Percentiles rank a stretch among this genome's conserved stretches.
Conservation (phyloP, 2,797 vertebrate genomes). For the Amblyopsis hoosieri region DNA sequence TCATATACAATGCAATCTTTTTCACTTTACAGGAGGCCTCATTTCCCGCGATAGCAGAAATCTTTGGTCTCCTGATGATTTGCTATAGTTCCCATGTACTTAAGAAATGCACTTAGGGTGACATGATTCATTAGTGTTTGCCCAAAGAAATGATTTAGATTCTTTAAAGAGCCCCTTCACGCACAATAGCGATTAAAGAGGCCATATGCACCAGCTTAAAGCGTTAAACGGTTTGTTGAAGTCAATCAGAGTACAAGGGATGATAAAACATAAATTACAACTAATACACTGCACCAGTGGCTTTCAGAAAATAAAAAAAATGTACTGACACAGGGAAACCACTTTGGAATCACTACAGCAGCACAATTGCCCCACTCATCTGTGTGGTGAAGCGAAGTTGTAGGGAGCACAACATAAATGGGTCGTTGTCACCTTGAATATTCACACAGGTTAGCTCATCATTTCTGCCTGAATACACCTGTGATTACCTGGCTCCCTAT, state of each 20-base stretch:
- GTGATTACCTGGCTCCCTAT: conserved; percentile 92
- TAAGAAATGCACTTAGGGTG: conserved; percentile 71
- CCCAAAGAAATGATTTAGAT: conserved; percentile 80
- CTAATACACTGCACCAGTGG: conserved; percentile 98
- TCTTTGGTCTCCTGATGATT: conserved; percentile 68
- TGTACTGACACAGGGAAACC: conserved; percentile 96
- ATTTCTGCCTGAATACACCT: conserved; percentile 91
- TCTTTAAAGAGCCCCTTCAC: conserved; percentile 89
- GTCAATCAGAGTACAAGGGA: conserved; percentile 92
- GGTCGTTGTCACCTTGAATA: conserved; percentile 95
- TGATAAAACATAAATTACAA: conserved; percentile 98
- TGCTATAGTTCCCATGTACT: conserved; percentile 65
- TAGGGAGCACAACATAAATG: conserved; percentile 94
- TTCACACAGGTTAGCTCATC: conserved; percentile 94
- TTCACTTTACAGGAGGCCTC: conserved; percentile 62
- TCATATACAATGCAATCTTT: conserved; percentile 49
- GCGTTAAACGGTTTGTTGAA: conserved; percentile 98
- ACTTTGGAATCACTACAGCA: conserved; percentile 86
- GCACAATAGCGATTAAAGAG: conserved; percentile 98
- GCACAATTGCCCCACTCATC: conserved; percentile 85
- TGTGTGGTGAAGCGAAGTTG: conserved; percentile 90
- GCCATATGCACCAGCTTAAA: conserved; percentile 90
- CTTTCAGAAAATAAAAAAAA: conserved; percentile 94
- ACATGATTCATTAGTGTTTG: conserved; percentile 83
- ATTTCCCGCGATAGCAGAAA: conserved; percentile 56